Conservation (phyloP, 2,113 vertebrate species). For the Laticauda colubrina region DNA sequence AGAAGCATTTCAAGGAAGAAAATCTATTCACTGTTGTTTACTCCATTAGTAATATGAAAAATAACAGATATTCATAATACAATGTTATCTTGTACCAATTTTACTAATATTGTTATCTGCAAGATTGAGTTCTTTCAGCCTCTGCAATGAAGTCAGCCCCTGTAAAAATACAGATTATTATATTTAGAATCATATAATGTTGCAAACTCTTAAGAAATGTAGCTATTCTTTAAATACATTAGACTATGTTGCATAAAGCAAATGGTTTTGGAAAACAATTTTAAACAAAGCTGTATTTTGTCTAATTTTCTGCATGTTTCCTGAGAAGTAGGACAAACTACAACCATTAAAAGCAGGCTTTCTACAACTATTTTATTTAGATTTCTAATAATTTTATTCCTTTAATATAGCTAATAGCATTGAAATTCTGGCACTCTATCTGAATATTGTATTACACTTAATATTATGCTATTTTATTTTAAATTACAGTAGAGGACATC, state of each 20-base stretch:
- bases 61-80: not conserved
- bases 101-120: slow-evolving; percentile 77
- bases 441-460: not conserved
- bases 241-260: slow-evolving; percentile 43
- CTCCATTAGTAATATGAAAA: not conserved
- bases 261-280: slow-evolving; percentile 42
- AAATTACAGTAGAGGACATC: not conserved
- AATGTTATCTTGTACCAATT: slow-evolving; percentile 70
- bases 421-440: not conserved
- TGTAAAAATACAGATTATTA: slow-evolving; percentile 56
- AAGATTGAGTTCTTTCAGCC: slow-evolving; percentile 82
- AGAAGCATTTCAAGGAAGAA: not conserved
- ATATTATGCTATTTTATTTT: not conserved
- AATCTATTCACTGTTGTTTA: not conserved
- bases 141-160: slow-evolving; percentile 74
- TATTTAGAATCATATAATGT: slow-evolving; percentile 49
- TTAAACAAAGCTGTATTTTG: slow-evolving; percentile 46
- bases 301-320: not conserved
- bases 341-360: not conserved
- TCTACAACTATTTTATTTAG: not conserved
- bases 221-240: slow-evolving; percentile 46
- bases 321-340: not conserved
- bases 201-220: slow-evolving; percentile 28
- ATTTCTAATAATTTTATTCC: not conserved
- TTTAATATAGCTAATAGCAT: not conserved